A percentile compares a stretch with the other conserved stretches of the same genome.
Conservation (phyloP, 2,113 vertebrate genomes). For the Galemys pyrenaicus region DNA sequence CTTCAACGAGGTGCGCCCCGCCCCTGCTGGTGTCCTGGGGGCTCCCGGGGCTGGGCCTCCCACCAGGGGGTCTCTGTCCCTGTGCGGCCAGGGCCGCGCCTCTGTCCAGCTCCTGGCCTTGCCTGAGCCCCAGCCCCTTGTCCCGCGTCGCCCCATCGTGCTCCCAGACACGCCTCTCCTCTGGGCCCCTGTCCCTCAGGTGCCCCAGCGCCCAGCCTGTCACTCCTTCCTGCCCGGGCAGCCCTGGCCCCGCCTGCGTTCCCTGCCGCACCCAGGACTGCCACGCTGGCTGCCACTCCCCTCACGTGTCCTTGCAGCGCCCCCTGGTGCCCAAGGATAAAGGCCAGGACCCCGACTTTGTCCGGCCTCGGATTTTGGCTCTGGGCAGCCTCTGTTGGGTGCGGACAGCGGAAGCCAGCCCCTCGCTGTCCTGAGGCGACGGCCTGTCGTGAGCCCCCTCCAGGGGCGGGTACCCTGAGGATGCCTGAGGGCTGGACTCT, state of each 20-base stretch:
- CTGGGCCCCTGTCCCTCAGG: background rate
- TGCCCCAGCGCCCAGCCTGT: background rate
- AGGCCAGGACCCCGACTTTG: background rate
- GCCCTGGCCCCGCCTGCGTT: background rate
- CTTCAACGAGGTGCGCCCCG: slow-evolving; percentile 92
- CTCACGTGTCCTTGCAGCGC: background rate
- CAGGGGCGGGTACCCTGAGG: no score
- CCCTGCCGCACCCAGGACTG: background rate
- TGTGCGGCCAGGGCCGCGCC: fast-evolving
- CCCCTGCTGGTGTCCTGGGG: no score
- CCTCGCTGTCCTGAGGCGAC: background rate
- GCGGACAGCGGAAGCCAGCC: background rate
- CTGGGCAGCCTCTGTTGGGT: background rate
- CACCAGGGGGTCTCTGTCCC: no score
- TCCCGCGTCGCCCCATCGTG: background rate
- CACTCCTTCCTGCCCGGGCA: no score
- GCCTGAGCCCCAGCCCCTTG: background rate
- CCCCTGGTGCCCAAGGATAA: fast-evolving
- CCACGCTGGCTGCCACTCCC: background rate
- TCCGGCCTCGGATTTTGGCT: background rate
- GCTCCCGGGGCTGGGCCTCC: background rate
- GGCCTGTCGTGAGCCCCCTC: background rate
- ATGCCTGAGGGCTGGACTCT: no score
- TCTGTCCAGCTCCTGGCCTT: background rate
- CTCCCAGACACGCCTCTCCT: background rate